Percentiles rank a stretch among this genome's conserved stretches.
Evolutionary conservation across 2,797 vertebrate genomes (phyloP).

Genomic region (Acanthiza pusilla): DNA sequence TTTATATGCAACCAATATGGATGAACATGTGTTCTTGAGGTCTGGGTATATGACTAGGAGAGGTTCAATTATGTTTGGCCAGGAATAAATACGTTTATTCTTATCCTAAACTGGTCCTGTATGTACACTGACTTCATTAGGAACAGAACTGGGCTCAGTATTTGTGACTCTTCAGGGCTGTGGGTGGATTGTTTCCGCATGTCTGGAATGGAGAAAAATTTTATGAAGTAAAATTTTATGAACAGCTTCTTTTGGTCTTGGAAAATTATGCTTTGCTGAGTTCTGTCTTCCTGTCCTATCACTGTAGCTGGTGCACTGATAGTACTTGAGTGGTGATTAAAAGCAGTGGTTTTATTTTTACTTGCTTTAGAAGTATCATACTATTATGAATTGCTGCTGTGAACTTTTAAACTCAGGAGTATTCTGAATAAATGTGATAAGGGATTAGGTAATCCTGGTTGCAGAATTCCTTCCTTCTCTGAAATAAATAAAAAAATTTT

Average conservation of each 20-base stretch:
- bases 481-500: constrained; percentile 61
- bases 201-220: not conserved
- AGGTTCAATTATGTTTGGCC: not conserved
- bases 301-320: not conserved
- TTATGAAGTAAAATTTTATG: not conserved
- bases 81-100: not conserved
- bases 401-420: constrained; percentile 77
- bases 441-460: constrained; percentile 59
- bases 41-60: not conserved
- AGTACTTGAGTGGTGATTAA: constrained; percentile 48
- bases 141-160: not conserved
- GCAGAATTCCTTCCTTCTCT: constrained; percentile 57
- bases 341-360: constrained; percentile 57
- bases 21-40: not conserved
- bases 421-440: constrained; percentile 67
- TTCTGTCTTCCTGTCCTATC: not conserved
- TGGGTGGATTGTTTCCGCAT: not conserved
- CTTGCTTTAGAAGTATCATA: constrained; percentile 36
- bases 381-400: constrained; percentile 64
- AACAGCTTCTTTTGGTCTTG: not conserved
- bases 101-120: not conserved
- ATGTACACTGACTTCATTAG: not conserved
- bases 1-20: not conserved
- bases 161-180: not conserved
- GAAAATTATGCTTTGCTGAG: not conserved